A percentile compares a stretch with the other conserved stretches of the same genome.
phyloP scores from a whole-genome alignment of 2,113 vertebrate genomes.

The Charadrius vociferus region DNA sequence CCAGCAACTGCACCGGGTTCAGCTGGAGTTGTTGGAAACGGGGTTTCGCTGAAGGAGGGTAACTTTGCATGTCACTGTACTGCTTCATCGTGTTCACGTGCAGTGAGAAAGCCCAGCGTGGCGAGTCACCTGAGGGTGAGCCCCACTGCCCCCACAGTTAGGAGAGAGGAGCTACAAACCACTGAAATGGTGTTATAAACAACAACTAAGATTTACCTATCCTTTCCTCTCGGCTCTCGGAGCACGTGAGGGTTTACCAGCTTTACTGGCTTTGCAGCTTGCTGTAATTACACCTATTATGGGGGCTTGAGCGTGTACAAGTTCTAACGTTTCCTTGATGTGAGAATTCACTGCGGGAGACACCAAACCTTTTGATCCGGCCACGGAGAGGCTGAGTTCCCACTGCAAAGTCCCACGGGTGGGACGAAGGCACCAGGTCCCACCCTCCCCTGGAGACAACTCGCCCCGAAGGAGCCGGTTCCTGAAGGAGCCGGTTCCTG shows the following conservation, averaged over 20 bases:
- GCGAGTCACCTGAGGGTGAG: rapidly evolving
- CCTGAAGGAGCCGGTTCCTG: not conserved
- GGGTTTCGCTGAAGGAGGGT: rapidly evolving
- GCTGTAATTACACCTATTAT: not conserved
- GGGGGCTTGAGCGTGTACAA: not conserved
- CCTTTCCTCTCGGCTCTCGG: not conserved
- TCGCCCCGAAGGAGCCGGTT: rapidly evolving
- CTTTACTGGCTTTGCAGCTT: conserved; percentile 28
- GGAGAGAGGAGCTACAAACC: not conserved
- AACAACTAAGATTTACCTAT: not conserved
- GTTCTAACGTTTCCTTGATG: not conserved
- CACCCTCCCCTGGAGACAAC: not conserved
- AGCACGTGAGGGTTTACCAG: not conserved
- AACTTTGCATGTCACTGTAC: rapidly evolving
- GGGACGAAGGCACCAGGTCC: not conserved
- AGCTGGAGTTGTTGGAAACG: rapidly evolving
- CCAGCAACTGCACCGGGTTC: rapidly evolving
- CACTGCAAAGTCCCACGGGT: rapidly evolving
- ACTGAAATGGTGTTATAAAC: rapidly evolving
- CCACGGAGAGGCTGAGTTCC: not conserved
- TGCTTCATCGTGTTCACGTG: rapidly evolving
- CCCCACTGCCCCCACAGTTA: rapidly evolving
- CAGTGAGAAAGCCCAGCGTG: rapidly evolving
- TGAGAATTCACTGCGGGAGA: not conserved
- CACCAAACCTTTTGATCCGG: not conserved